Conservation (phyloP, 1,140 invertebrate species). For the Cyrtorhinus lividipennis region DNA sequence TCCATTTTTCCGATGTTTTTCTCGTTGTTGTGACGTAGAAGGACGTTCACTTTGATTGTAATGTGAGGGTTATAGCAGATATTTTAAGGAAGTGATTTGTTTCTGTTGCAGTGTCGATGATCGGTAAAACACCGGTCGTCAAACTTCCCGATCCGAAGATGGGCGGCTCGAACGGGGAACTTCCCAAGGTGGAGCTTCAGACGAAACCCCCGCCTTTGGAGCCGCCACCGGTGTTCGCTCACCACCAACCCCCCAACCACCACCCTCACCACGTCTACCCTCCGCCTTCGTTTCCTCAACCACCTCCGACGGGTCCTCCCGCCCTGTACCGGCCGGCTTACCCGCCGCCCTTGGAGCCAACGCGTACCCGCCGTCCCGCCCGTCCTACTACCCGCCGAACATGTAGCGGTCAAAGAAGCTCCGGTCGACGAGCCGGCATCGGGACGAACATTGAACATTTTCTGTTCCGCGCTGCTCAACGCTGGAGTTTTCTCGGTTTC, state of each 20-base stretch:
- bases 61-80: too few species aligned
- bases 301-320: not conserved
- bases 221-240: not conserved
- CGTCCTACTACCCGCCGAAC: slow-evolving; percentile 12
- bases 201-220: slow-evolving; percentile 1
- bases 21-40: not conserved
- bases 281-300: not conserved
- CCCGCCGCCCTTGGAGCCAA: slow-evolving; percentile 10
- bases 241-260: not conserved
- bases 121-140: not conserved
- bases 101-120: not conserved
- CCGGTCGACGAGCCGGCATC: not conserved
- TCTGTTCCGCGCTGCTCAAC: too few species aligned
- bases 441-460: not conserved
- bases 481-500: too few species aligned
- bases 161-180: not conserved
- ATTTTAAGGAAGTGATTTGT: too few species aligned
- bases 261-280: not conserved
- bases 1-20: not conserved
- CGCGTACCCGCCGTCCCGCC: not conserved
- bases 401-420: not conserved
- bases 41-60: not conserved
- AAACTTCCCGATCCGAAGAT: not conserved
- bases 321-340: not conserved
- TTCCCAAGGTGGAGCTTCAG: not conserved